Percentiles rank a stretch among this genome's conserved stretches.
Conservation (phyloP, 1,140 invertebrate species). For the Brachionus calyciflorus region DNA sequence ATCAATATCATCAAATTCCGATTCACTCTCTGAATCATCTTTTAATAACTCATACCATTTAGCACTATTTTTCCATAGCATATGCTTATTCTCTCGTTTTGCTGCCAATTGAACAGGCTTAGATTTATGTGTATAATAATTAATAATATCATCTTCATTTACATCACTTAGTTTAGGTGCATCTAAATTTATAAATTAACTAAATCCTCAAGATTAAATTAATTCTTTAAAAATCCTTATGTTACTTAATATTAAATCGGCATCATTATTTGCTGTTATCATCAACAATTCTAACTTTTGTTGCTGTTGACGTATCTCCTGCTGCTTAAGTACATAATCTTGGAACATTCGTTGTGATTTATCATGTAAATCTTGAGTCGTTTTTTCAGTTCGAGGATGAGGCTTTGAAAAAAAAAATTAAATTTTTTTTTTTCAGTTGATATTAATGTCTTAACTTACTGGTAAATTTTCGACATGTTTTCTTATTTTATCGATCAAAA, state of each 20-base stretch:
- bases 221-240: neutral
- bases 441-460: neutral
- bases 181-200: neutral
- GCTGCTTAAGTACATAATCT: slow-evolving; percentile 29
- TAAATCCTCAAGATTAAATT: neutral
- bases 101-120: slow-evolving; percentile 28
- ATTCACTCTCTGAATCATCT: slow-evolving; percentile 18
- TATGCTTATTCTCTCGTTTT: slow-evolving; percentile 11
- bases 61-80: neutral
- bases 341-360: slow-evolving; percentile 36
- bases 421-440: neutral
- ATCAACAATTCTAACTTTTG: slow-evolving; percentile 21
- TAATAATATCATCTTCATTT: neutral
- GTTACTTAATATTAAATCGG: slow-evolving; percentile 33
- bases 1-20: slow-evolving; percentile 5
- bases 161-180: slow-evolving; percentile 23
- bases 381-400: neutral
- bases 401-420: neutral
- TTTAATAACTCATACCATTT: slow-evolving; percentile 34
- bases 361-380: neutral
- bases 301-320: slow-evolving; percentile 6
- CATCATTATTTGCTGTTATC: slow-evolving; percentile 12
- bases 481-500: slow-evolving; percentile 20
- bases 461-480: slow-evolving; percentile 38
- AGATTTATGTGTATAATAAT: slow-evolving; percentile 20